A percentile compares a stretch with the other conserved stretches of the same genome.
These are phyloP conservation scores for Odontophorus gujanensis DNA, from an alignment of 2,113 vertebrate species.

Conservation along the genomic window DNA sequence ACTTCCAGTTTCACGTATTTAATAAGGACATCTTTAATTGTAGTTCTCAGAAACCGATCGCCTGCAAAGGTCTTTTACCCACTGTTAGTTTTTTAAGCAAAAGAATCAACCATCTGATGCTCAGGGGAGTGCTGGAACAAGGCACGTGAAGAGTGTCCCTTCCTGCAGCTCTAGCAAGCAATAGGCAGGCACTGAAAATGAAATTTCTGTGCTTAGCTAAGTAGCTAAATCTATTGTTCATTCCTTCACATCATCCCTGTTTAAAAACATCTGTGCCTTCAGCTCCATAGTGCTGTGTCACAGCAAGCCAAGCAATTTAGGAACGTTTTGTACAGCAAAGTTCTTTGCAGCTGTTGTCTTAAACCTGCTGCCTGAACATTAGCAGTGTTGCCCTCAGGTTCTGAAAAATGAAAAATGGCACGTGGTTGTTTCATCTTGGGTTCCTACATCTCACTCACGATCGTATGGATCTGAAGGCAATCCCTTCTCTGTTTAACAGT, in stretches of 20 bases:
- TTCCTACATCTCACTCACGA: accelerated
- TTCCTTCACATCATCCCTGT: not conserved
- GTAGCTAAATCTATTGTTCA: not conserved
- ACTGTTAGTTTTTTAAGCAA: not conserved
- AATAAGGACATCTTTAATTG: not conserved
- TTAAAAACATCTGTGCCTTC: not conserved
- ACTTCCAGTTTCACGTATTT: not conserved
- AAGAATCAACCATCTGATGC: not conserved
- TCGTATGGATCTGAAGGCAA: not conserved
- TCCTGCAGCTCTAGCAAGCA: not conserved
- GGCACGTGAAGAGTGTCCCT: not conserved
- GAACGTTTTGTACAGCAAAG: not conserved
- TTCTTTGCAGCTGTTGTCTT: not conserved
- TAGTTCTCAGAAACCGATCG: not conserved
- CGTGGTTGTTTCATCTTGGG: accelerated
- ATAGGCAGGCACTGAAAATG: not conserved
- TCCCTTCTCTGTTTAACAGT: not conserved
- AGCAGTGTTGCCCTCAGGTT: not conserved
- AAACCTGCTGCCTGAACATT: not conserved
- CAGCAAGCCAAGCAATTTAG: not conserved
- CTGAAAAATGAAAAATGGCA: not conserved
- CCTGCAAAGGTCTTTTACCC: not conserved
- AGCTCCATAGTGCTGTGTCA: not conserved
- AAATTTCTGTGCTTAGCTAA: not conserved
- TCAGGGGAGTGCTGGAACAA: not conserved